These are phyloP conservation scores for Micrastur ruficollis DNA, from an alignment of 2,797 vertebrate species.

Conservation along the genomic window DNA sequence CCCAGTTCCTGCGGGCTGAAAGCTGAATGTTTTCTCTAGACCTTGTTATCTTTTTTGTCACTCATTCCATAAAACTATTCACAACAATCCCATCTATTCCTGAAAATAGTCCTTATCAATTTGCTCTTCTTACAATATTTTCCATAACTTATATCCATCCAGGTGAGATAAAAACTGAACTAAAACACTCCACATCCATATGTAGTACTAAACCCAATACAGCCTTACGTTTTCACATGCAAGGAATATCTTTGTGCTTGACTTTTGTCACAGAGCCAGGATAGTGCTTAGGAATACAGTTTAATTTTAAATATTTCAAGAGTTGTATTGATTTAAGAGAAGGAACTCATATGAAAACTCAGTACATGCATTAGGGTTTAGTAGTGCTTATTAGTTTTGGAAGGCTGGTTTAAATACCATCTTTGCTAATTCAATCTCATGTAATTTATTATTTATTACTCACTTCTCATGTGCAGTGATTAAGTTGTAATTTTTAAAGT, in stretches of 20 bases:
- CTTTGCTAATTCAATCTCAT: slow-evolving; percentile 4
- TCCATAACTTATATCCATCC: not conserved
- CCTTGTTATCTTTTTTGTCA: not conserved
- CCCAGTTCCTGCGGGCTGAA: not conserved
- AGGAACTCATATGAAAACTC: not conserved
- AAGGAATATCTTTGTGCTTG: not conserved
- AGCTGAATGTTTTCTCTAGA: slow-evolving; percentile 11
- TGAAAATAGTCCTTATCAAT: not conserved
- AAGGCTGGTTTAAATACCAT: not conserved
- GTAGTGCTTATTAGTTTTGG: slow-evolving; percentile 12
- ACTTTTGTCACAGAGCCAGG: not conserved
- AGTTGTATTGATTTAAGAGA: slow-evolving; percentile 20
- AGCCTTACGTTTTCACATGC: not conserved
- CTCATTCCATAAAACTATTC: not conserved
- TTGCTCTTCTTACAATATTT: not conserved
- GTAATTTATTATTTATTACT: slow-evolving; percentile 40
- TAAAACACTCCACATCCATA: not conserved
- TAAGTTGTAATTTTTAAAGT: not conserved
- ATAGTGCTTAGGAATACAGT: not conserved
- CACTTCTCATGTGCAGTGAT: not conserved
- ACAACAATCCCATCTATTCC: not conserved
- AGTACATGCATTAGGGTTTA: not conserved
- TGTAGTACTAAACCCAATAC: not conserved
- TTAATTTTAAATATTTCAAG: slow-evolving; percentile 49
- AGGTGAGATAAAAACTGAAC: not conserved